Percentiles rank a stretch among this genome's conserved stretches.
Evolutionary conservation across 1,140 invertebrate species (phyloP).

Genomic region (Solen grandis): DNA sequence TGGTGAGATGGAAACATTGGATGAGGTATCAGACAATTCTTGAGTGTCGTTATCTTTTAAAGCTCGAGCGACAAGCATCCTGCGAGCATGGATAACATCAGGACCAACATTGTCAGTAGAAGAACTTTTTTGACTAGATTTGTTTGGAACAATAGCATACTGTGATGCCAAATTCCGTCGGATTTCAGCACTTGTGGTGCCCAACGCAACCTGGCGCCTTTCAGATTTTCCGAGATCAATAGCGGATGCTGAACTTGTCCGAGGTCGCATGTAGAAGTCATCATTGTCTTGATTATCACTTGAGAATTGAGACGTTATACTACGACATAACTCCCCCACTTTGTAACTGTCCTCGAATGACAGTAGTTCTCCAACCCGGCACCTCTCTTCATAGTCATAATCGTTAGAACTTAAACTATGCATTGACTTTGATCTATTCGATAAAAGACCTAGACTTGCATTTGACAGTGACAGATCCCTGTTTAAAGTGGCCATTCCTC

Average conservation of each 20-base stretch:
- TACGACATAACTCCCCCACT: conserved; percentile 50
- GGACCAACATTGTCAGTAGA: conserved; percentile 38
- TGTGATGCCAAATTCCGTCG: conserved; percentile 33
- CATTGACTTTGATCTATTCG: conserved; percentile 54
- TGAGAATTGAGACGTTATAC: conserved; percentile 49
- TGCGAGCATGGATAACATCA: conserved; percentile 35
- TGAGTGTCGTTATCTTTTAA: conserved; percentile 41
- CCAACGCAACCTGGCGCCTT: conserved; percentile 42
- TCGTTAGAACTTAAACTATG: conserved; percentile 54
- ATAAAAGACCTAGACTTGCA: conserved; percentile 55
- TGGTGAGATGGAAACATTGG: neutral
- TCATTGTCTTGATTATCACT: conserved; percentile 37
- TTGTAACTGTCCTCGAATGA: conserved; percentile 47
- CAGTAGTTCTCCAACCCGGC: conserved; percentile 47
- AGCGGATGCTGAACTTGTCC: conserved; percentile 47
- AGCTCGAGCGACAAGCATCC: conserved; percentile 47
- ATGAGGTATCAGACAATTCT: conserved; percentile 12
- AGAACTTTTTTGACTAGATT: conserved; percentile 47
- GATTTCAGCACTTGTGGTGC: conserved; percentile 51
- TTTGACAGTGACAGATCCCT: conserved; percentile 53
- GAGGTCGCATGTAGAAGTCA: conserved; percentile 30
- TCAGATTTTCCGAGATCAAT: conserved; percentile 42
- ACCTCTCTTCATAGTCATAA: conserved; percentile 55
- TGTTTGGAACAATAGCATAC: conserved; percentile 51
- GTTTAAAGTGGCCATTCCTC: conserved; percentile 48